Percentiles rank a stretch among this genome's conserved stretches.
Conservation (phyloP, 2,113 vertebrate species). For the Cyanoramphus novaezelandiae region DNA sequence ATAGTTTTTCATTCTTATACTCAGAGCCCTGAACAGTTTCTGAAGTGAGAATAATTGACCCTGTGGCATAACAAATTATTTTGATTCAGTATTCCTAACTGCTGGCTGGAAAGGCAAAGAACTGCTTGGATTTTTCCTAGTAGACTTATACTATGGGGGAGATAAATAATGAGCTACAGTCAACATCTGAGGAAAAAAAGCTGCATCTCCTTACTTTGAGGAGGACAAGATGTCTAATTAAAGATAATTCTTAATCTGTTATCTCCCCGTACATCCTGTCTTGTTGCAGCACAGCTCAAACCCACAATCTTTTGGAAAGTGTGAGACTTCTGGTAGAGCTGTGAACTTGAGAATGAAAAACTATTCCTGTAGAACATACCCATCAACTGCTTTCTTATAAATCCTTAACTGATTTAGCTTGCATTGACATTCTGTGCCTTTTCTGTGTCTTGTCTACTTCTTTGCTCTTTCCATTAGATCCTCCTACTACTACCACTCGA, state of each 20-base stretch:
- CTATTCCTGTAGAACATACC: slow-evolving; percentile 71
- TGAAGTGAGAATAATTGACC: not conserved
- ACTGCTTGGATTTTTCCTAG: not conserved
- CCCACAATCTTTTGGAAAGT: not conserved
- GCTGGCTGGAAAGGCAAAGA: not conserved
- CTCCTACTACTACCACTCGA: slow-evolving; percentile 90
- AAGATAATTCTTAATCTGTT: not conserved
- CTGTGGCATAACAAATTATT: not conserved
- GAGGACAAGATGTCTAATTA: not conserved
- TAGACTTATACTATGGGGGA: not conserved
- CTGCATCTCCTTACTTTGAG: not conserved
- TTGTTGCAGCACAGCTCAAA: not conserved
- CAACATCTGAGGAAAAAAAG: not conserved
- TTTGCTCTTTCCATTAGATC: slow-evolving; percentile 92
- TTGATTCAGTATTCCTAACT: not conserved
- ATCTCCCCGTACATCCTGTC: not conserved
- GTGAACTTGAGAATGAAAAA: slow-evolving; percentile 80
- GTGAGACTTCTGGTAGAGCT: not conserved
- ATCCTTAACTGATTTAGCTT: slow-evolving; percentile 84
- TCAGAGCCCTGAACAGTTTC: not conserved
- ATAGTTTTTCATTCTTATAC: slow-evolving; percentile 83
- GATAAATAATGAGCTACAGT: not conserved
- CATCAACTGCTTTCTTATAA: slow-evolving; percentile 82
- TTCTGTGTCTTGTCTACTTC: slow-evolving; percentile 87
- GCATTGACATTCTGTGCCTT: slow-evolving; percentile 94